Base-by-base conservation (phyloP, 2,113 vertebrate genomes). In the Anoura caudifer region DNA sequence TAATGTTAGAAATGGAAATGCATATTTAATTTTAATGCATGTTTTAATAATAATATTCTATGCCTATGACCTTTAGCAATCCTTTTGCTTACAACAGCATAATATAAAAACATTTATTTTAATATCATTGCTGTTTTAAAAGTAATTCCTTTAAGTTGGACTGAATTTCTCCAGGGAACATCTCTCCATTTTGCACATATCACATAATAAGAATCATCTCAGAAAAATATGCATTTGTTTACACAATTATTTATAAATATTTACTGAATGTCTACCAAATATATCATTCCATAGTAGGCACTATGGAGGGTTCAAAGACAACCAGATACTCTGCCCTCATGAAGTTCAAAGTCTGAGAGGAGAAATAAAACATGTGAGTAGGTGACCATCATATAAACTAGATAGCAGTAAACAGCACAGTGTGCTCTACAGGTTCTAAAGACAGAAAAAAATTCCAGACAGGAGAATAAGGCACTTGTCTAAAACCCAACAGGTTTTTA, bases 141-240 rank as follows among this genome's bases (percentile, higher is more conserved):
- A 88, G 16, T 80, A 92, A 38, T 88, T 36, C 13, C 86, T 97
- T 94, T 14, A 67, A 92, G 69, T 61, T 76, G 15, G 4, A 87
- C 50, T 76, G 41, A 83, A 56, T 93, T 93, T 94, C n/a, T 91
- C 50, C 82, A 15, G 43, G 31, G n/a, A 95, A 67, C 33, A 67
- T 65, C 19, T 73, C 38, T 92, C 11, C 26, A 90, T 92, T 82
- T 95, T 94, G n/a, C 91, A n/a, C 10, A 61, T 59, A 67, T 10
- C 24, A 4, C 79, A 7, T 70, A 16, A 47, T 67, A 43, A 61
- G 47, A 90, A 87, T 81, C 38, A 92, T 47, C 28, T 94, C 22
- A 47, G 12, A 13, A 91, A 69, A 83, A 94, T 38, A 47, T 90
- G 1, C 31, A 84, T 84, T 59, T 54, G 12, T 61, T 70, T 87